These are phyloP conservation scores for Propithecus deckenii DNA, from an alignment of 2,797 vertebrate species.

Conservation along the genomic window DNA sequence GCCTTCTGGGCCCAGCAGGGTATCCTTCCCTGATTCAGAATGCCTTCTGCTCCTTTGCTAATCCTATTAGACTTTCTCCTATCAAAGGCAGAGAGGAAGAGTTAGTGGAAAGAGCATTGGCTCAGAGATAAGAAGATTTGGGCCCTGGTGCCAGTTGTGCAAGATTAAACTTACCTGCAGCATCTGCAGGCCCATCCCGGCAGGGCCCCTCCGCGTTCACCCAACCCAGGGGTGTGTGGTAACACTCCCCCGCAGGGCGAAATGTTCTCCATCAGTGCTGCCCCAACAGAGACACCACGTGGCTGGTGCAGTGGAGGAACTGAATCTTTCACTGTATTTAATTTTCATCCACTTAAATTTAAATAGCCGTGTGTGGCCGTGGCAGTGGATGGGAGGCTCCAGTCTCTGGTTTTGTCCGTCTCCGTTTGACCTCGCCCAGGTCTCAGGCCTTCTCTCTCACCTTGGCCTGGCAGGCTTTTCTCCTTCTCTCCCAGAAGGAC, in stretches of 20 bases:
- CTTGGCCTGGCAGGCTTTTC: not conserved
- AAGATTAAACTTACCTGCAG: not conserved
- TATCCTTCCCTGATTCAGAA: not conserved
- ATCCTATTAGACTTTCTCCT: not conserved
- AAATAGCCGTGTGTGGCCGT: rapidly evolving
- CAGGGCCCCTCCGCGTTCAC: rapidly evolving
- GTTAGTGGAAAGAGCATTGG: not conserved
- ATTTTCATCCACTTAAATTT: not conserved
- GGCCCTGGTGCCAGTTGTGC: not conserved
- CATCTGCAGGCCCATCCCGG: rapidly evolving
- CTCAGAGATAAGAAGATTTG: not conserved
- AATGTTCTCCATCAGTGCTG: not conserved
- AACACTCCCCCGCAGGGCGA: rapidly evolving
- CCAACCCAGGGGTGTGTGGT: rapidly evolving
- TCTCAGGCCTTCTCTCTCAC: not conserved
- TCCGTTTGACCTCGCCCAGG: not conserved
- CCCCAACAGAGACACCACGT: not conserved
- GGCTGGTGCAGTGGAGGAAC: too few species aligned
- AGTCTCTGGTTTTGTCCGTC: too few species aligned
- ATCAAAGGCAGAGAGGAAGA: not conserved
- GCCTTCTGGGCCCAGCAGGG: not conserved
- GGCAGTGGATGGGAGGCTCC: rapidly evolving
- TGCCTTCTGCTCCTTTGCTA: not conserved
- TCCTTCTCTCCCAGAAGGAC: not conserved
- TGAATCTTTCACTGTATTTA: not conserved